These are phyloP conservation scores for Ganaspis sp. DNA, from an alignment of 1,140 invertebrate genomes.

Conservation along the genomic window DNA sequence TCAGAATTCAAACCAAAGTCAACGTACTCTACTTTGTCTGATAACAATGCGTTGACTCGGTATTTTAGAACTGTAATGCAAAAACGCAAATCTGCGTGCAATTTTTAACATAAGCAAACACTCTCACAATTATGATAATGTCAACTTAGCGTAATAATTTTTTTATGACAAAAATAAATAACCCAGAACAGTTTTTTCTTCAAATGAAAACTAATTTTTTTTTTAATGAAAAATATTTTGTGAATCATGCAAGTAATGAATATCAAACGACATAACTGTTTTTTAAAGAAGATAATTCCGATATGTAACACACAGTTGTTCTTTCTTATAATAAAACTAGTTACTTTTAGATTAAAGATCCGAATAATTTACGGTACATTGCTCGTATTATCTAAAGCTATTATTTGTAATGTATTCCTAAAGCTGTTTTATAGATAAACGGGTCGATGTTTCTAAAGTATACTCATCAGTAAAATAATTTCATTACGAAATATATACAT, in stretches of 20 bases:
- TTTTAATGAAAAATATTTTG: neutral
- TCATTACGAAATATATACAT: neutral
- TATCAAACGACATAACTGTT: too few relatives aligned
- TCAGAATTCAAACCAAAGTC: slow-evolving; percentile 1
- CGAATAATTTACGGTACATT: neutral
- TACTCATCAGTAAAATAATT: slow-evolving; percentile 1
- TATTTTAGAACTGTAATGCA: neutral
- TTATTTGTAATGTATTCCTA: neutral
- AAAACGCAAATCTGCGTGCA: neutral
- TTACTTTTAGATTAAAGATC: neutral
- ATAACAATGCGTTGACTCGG: neutral
- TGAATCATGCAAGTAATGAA: too few relatives aligned
- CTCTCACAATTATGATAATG: too few relatives aligned
- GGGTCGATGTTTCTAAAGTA: neutral
- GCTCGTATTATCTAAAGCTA: neutral
- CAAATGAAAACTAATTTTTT: too few relatives aligned
- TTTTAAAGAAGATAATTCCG: too few relatives aligned
- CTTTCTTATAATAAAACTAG: neutral
- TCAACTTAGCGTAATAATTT: too few relatives aligned
- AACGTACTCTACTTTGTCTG: neutral
- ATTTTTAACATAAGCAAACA: too few relatives aligned
- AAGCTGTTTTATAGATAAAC: neutral
- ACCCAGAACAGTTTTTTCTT: too few relatives aligned
- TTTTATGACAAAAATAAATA: too few relatives aligned
- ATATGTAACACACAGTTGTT: too few relatives aligned